Evolutionary conservation across 2,797 vertebrate species (phyloP).

Genomic region (Paramormyrops hopkinsi): DNA sequence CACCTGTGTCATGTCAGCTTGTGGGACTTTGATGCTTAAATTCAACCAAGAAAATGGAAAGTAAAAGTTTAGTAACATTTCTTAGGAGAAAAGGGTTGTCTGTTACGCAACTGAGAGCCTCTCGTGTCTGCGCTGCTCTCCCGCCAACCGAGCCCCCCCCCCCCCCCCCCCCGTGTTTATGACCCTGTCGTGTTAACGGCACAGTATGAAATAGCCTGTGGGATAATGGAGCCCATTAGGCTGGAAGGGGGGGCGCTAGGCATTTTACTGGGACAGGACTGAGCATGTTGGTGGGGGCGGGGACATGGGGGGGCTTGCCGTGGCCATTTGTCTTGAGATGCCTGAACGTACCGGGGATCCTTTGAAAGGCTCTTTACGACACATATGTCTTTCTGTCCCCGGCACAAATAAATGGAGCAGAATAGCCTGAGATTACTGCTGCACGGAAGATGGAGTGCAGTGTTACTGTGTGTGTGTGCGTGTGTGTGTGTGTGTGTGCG

Average conservation of each 20-base stretch:
- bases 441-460: slow-evolving; percentile 7
- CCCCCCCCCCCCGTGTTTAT: neutral
- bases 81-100: neutral
- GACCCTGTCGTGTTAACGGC: neutral
- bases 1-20: neutral
- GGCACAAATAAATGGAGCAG: slow-evolving; percentile 26
- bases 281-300: neutral
- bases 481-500: slow-evolving; percentile 20
- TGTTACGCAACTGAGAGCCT: neutral
- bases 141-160: neutral
- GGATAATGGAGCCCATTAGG: neutral
- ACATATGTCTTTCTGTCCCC: slow-evolving; percentile 25
- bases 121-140: neutral
- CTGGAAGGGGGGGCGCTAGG: neutral
- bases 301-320: neutral
- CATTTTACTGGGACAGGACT: slow-evolving; percentile 18
- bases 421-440: slow-evolving; percentile 14
- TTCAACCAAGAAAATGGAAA: neutral
- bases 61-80: neutral
- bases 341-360: slow-evolving; percentile 11
- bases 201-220: neutral
- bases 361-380: slow-evolving; percentile 8
- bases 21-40: neutral
- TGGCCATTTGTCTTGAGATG: slow-evolving; percentile 23
- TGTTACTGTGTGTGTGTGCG: neutral